Evolutionary conservation across 2,888 invertebrate species (phyloP).

Genomic region (Caenorhabditis drosophilae): DNA sequence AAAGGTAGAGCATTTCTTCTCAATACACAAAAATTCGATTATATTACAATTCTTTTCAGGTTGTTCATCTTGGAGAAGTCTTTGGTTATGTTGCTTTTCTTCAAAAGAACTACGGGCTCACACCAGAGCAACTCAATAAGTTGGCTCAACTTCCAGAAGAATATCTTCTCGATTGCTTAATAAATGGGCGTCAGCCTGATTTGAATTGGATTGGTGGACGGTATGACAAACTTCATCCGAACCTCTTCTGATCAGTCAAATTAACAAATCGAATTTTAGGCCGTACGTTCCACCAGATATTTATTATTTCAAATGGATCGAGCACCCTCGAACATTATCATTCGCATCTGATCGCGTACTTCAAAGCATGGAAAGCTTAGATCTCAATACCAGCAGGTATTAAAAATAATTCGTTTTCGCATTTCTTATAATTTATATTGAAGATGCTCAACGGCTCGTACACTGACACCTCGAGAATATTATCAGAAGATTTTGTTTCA

Average conservation of each 20-base stretch:
- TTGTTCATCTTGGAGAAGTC: constrained; percentile 69
- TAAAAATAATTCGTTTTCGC: not conserved
- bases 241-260: too few species aligned
- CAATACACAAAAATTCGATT: not conserved
- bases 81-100: constrained; percentile 69
- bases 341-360: constrained; percentile 67
- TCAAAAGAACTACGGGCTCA: constrained; percentile 69
- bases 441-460: constrained; percentile 67
- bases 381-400: constrained; percentile 63
- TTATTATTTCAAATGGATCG: constrained; percentile 69
- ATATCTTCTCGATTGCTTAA: constrained; percentile 68
- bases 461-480: constrained; percentile 68
- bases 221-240: too few species aligned
- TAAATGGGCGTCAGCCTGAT: constrained; percentile 68
- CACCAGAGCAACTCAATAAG: constrained; percentile 68
- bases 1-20: constrained; percentile 42
- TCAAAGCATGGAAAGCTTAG: constrained; percentile 68
- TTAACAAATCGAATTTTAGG: too few species aligned
- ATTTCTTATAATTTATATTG: constrained; percentile 12
- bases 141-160: constrained; percentile 68
- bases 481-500: constrained; percentile 67
- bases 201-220: constrained; percentile 67
- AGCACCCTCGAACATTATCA: constrained; percentile 68
- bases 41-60: constrained; percentile 35
- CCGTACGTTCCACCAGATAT: constrained; percentile 69